Base-by-base conservation (phyloP, 2,113 vertebrate genomes). In the Chlorodrepanis virens region DNA sequence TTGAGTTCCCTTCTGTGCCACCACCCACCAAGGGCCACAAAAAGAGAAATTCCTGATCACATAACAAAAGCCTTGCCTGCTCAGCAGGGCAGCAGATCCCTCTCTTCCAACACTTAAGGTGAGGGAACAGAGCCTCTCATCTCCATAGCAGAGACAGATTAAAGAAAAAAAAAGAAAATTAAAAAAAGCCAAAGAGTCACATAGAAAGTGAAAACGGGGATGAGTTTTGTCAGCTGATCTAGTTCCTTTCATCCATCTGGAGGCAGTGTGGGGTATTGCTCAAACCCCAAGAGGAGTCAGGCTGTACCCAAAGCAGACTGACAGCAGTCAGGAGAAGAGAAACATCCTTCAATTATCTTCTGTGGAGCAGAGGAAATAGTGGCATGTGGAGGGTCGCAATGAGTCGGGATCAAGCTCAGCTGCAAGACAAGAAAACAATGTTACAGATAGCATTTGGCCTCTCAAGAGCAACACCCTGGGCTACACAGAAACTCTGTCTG, bases 281-380 rank as follows among this genome's bases (percentile, higher is more conserved):
- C 53, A 65, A 70, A 91, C 59, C 52, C 78, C 24, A 14, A 50
- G 72, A 88, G 60, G 50, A 75, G 67, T 70, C 79, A 86, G 82
- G 90, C 74, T 90, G 88, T 76, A 90, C 60, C 25, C 28, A 23
- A 78, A 89, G 93, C 54, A 94, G 83, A 50, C 67, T 70, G 64
- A 75, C 45, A 85, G 74, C 93, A 88, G 60, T 47, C 72, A 84
- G 54, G 49, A 82, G 83, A 89, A 77, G 53, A 90, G 77, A 96
- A 96, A 88, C 21, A 87, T 97, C 93, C 92, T 96, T 96, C 89
- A 71, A 5, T 88, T 81, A 65, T 89, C 91, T 96, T 94, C 88
- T 37, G 67, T 74, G 75, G 42, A 90, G 90, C 87, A 95, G 65
- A 94, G 90, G 49, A 87, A 90, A 93, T 22, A 84, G 74, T 81